phyloP scores from a whole-genome alignment of 2,113 vertebrate genomes.

The Casuarius casuarius region DNA sequence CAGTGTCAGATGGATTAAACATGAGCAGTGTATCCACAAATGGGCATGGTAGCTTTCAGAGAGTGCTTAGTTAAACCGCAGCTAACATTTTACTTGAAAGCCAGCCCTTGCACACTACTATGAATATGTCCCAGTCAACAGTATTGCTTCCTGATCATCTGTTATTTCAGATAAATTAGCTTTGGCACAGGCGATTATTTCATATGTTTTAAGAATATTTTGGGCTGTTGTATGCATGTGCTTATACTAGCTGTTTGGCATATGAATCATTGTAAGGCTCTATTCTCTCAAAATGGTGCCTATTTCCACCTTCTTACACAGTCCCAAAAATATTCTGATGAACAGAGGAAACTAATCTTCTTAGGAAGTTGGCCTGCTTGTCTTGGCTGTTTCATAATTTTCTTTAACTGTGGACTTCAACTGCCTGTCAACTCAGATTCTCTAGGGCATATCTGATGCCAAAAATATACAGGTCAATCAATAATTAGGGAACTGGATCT shows the following conservation, averaged over 20 bases:
- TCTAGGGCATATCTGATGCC: slow-evolving; percentile 31
- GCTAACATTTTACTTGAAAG: background rate
- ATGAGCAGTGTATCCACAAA: background rate
- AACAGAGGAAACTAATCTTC: slow-evolving; percentile 56
- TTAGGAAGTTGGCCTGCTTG: slow-evolving; percentile 47
- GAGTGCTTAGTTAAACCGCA: background rate
- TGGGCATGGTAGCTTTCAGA: background rate
- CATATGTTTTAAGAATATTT: background rate
- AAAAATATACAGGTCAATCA: slow-evolving; percentile 51
- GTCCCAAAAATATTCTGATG: slow-evolving; percentile 22
- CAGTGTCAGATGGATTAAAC: background rate
- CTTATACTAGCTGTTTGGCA: background rate
- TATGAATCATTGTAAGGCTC: background rate
- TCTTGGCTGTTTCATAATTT: slow-evolving; percentile 65
- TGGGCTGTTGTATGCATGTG: background rate
- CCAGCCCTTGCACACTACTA: background rate
- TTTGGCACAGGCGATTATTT: background rate
- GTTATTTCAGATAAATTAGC: background rate
- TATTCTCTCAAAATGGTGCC: slow-evolving; percentile 26
- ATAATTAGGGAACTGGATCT: slow-evolving; percentile 44
- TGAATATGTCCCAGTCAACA: background rate
- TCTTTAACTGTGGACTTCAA: slow-evolving; percentile 33
- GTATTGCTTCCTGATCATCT: background rate
- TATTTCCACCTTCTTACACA: background rate
- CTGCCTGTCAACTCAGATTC: slow-evolving; percentile 49